These are phyloP conservation scores for Synergus gifuensis DNA, from an alignment of 2,888 invertebrate genomes.

Conservation along the genomic window DNA sequence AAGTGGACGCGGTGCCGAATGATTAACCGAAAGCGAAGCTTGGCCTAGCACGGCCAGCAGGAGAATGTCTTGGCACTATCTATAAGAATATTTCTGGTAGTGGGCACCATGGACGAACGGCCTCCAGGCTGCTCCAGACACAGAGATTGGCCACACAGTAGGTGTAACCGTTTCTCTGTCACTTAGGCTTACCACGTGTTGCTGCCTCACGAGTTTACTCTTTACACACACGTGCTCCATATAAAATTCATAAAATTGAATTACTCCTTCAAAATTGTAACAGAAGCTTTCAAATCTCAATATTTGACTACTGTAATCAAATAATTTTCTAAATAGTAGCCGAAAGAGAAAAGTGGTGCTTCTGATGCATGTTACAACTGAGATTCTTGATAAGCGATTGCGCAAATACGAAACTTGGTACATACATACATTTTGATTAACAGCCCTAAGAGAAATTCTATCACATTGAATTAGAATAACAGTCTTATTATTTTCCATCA, in stretches of 20 bases:
- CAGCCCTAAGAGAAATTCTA: background rate
- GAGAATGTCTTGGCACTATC: constrained; percentile 50
- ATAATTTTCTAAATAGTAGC: no score
- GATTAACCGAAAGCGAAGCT: constrained; percentile 12
- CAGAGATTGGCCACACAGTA: constrained; percentile 16
- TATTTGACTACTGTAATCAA: no score
- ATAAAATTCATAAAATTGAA: background rate
- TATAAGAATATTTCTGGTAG: constrained; percentile 30
- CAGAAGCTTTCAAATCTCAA: no score
- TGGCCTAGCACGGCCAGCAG: constrained; percentile 43
- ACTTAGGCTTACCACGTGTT: background rate
- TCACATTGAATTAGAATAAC: background rate
- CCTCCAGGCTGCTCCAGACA: constrained; percentile 31
- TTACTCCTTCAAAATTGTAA: background rate
- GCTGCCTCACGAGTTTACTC: constrained; percentile 4
- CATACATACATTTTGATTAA: no score
- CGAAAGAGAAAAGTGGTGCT: no score
- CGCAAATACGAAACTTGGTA: background rate
- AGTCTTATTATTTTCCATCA: background rate
- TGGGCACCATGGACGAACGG: constrained; percentile 12
- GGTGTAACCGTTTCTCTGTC: constrained; percentile 49
- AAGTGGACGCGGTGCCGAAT: background rate
- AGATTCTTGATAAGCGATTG: background rate
- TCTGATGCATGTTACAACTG: no score
- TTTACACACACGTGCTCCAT: background rate